Base-by-base conservation (phyloP, 2,113 vertebrate species). In the Corythornis madagascariensis region DNA sequence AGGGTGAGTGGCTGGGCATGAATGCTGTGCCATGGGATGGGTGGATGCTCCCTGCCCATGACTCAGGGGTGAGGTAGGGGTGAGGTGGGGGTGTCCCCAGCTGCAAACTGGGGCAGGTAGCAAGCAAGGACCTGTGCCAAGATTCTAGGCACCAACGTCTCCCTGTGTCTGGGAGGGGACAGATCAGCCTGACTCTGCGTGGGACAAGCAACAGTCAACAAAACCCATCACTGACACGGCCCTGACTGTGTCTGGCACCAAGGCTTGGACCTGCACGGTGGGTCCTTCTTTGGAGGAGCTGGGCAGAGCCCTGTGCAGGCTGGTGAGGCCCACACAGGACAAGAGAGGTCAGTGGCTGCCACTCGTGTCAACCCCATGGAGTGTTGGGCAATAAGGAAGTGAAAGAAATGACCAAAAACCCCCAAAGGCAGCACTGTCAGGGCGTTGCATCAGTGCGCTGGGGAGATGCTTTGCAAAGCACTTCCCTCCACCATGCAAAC, bases 311-410 rank as follows among this genome's bases (percentile, higher is more conserved):
- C 33, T 1, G 2, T 8, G 48, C 0, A 0, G 53, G 72, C 13
- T 75, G 53, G 35, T 2, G 24, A 71, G 56, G 20, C 50, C 21
- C 48, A 31, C 6, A 2, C 78, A 63, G 6, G 17, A 21, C 35
- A 69, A 16, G 38, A 47, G 10, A 66, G 74, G 24, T 35, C 0
- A 2, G 64, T 29, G 45, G 19, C 29, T 61, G 71, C 63, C 81
- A 74, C 74, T 94, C 75, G 40, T 63, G 57, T 82, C 10, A 94
- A 45, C 26, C 22, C 73, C 7, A 7, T 2, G 1, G 73, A 40
- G n/a, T 0, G 4, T 85, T 96, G 87, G 71, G 91, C 89, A 96
- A 96, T 87, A 59, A 89, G 94, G 94, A 96, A 95, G 66, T 2
- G 26, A 89, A 71, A 91, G 31, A 73, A 92, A 73, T 59, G 78